Evolutionary conservation across 2,797 vertebrate species (phyloP), one percentile per base, ranked within the genome.

Genomic region (Eleutherodactylus coqui): DNA sequence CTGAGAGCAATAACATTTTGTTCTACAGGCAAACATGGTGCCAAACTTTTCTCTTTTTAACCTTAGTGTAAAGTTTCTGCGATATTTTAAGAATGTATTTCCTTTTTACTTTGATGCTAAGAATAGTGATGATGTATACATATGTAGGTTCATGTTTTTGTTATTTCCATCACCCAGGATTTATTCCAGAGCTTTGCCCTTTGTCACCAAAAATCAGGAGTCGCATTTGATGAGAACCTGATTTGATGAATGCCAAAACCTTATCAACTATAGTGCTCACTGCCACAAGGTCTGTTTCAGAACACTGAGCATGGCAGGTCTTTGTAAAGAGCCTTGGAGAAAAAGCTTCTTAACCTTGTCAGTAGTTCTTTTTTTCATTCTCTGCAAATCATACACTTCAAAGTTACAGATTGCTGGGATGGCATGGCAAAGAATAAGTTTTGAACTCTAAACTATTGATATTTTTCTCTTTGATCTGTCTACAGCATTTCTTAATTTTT

Each of bases 321-420:
- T 62, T 77, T 76, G 45, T 36, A 84, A 77, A 51, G 43, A 76
- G 53, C 43, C 32, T 84, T 64, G 55, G 21, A 84, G 13, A 76
- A 55, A 84, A 76, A 67, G 55, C 55, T 84, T 84, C 41, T 84
- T 77, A 84, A 84, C 82, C 73, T 84, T 76, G 82, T 84, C 82
- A 84, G 29, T n/a, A 32, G 32, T 38, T 84, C 21, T 76, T 76
- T 76, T n/a, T 82, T 64, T 64, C 43, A 64, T 84, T 76, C 14
- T 51, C 55, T 38, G n/a, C 3, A 76, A 62, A 76, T 84, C 58
- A 24, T 34, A 77, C 32, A 64, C 55, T 34, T 76, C 43, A 76
- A 24, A 67, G 75, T 64, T 76, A 76, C 43, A 67, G 73, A 47
- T 62, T 27, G 1, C 67, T 82, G 67, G 47, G 10, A 11, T 43